Base-by-base conservation (phyloP, 2,113 vertebrate genomes). In the Triplophysa tibetana region DNA sequence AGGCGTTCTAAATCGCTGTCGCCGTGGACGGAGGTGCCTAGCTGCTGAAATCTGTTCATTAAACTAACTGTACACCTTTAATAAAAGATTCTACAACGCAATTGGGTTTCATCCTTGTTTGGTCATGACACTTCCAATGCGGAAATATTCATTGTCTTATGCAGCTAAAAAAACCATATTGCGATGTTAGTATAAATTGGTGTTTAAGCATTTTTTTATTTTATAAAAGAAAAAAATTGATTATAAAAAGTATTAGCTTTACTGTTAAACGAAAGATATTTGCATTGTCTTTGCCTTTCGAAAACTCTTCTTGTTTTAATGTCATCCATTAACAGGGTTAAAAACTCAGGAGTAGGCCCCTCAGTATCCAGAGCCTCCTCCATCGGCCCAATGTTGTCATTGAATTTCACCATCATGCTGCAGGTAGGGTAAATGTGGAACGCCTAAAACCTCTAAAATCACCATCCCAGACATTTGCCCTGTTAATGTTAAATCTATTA, bases 211-310 rank as follows among this genome's bases (percentile, higher is more conserved):
- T 33, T 33, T 33, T 33, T 33, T 33, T 29, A 21, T 19, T 43
- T 21, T 43, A 9, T 66, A 43, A 66, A 65, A 66, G 43, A 1
- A 1, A 43, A 1, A 66, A 1, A 66, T 33, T 4, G 0, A 7
- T 33, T 33, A 33, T 33, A 7, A 33, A 43, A 43, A 66, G 38
- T 43, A 66, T 66, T 43, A 43, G 38, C 64, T 66, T 66, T 43
- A 41, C 33, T 13, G 43, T 66, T 38, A 66, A 21, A 66, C n/a
- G 64, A 66, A 38, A 66, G 19, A 38, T 66, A 66, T 66, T 66
- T 66, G 38, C 64, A 66, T 66, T 21, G 17, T 66, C 38, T 66
- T 66, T 66, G 64, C 38, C 38, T 66, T n/a, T 66, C 64, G 43
- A 66, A 66, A n/a, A 43, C 17, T n/a, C 19, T 41, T 9, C 33